Evolutionary conservation across 1,140 invertebrate genomes (phyloP), one percentile per base, ranked within the genome.

Genomic region (Drosophila bifasciata): DNA sequence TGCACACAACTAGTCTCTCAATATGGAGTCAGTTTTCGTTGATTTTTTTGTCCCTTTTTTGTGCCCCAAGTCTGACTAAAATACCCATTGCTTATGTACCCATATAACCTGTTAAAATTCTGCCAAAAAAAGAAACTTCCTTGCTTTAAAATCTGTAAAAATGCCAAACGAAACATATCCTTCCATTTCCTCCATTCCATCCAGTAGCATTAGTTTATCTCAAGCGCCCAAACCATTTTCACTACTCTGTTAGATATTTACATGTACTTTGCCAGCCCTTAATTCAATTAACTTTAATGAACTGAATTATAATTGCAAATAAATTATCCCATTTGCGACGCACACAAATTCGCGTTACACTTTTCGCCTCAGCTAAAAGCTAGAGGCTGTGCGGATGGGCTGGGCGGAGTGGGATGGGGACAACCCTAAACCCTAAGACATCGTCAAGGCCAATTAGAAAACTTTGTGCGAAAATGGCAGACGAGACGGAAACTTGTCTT

Each of bases 291-390:
- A 36, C 51, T 70, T 44, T 70, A 69, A 70, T 70, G 52, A 70
- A 70, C 67, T 45, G 58, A 70, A 70, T 72, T 72, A 72, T 72
- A 72, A 72, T 72, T 72, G 69, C 69, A 72, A 72, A 73, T 55
- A 73, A 73, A 73, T 73, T 70, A 69, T 70, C 45, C 48, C 53
- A 68, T 68, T 68, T 55, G 17, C 39, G 49, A 40, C 48, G 32
- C 49, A 66, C 19, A 46, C 15, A 11, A 58, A 48, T 69, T 70
- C 64, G 64, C 32, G 32, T 36, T 4, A 36, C 52, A 69, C 45
- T 70, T 25, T 58, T 50, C 32, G 32, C 32, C 23, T 7, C 23
- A 25, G 23, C 23, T 25, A 7, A 25, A 36, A 11, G 3, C 32
- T 5, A 13, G 32, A 13, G 32, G 32, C 32, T 25, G 23, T 5